Conservation (phyloP, 2,113 vertebrate genomes). For the Columba janthina region DNA sequence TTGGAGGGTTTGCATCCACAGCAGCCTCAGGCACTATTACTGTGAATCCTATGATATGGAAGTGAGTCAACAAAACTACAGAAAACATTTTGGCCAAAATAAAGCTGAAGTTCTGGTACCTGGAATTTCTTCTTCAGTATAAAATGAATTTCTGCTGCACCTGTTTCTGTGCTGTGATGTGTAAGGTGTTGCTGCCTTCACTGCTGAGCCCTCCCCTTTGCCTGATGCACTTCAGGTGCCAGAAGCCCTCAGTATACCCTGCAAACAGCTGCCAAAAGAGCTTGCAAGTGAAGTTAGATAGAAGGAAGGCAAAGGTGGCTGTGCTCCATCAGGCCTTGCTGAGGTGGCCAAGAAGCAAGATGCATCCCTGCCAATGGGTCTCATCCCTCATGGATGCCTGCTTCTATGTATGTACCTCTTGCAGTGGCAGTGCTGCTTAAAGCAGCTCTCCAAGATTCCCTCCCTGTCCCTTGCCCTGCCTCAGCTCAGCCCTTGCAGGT, state of each 20-base stretch:
- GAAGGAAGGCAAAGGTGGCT: background rate
- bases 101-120: background rate
- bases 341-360: background rate
- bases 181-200: background rate
- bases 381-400: rapidly evolving
- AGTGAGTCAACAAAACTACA: background rate
- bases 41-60: background rate
- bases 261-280: background rate
- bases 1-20: background rate
- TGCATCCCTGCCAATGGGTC: background rate
- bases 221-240: background rate
- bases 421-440: background rate
- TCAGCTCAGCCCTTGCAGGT: background rate
- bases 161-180: background rate
- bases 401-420: background rate
- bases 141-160: background rate
- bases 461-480: background rate
- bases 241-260: background rate
- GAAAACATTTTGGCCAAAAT: background rate
- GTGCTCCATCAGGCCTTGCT: background rate
- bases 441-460: background rate
- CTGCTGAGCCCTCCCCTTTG: rapidly evolving
- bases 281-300: background rate
- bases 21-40: background rate
- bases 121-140: background rate